Conservation (phyloP, 2,113 vertebrate genomes). For the Dicaeum eximium region DNA sequence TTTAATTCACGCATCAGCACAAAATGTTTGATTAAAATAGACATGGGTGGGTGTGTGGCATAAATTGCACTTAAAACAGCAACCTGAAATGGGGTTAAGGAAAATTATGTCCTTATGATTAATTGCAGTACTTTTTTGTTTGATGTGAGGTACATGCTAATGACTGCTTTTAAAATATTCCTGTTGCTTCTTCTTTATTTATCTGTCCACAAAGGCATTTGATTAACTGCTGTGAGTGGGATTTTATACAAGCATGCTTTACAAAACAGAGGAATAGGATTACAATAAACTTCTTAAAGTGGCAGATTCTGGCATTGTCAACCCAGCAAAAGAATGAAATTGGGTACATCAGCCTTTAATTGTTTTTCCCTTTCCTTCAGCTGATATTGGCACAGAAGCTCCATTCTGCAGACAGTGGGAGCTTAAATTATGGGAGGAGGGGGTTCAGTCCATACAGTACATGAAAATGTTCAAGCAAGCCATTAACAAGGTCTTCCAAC, state of each 20-base stretch:
- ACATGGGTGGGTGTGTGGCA: neutral
- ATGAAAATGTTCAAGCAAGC: neutral
- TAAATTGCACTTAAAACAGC: constrained; percentile 29
- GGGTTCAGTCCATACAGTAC: neutral
- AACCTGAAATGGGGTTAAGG: neutral
- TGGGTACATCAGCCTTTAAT: neutral
- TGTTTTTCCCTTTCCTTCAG: neutral
- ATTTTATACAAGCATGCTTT: neutral
- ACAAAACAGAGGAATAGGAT: neutral
- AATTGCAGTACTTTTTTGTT: neutral
- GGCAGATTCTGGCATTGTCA: neutral
- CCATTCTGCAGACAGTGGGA: neutral
- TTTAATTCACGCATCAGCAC: neutral
- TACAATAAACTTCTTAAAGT: neutral
- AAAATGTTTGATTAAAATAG: constrained; percentile 55
- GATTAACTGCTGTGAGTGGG: neutral
- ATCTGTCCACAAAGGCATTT: neutral
- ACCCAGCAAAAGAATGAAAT: neutral
- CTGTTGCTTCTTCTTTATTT: neutral
- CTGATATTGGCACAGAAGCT: neutral
- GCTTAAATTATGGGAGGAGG: neutral
- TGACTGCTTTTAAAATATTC: neutral
- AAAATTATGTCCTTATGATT: constrained; percentile 8
- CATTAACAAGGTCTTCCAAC: neutral
- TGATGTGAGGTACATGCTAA: neutral